These are phyloP conservation scores for Linurgus olivaceus DNA, from an alignment of 2,797 vertebrate genomes.

Conservation along the genomic window DNA sequence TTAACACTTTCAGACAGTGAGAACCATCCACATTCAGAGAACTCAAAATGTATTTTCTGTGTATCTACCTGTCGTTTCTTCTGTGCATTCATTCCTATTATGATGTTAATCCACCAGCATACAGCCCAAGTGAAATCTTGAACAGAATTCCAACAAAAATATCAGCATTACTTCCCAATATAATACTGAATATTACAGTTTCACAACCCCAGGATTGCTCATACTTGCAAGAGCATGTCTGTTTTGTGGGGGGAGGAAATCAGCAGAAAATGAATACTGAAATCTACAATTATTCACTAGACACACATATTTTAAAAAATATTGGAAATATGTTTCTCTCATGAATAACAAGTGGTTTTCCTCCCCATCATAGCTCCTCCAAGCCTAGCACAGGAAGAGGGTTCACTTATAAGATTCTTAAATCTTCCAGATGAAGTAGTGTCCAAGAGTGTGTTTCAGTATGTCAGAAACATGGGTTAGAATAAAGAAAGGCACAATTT, in stretches of 20 bases:
- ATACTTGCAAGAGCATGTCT: background rate
- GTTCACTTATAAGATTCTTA: background rate
- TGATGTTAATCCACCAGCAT: background rate
- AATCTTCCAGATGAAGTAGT: background rate
- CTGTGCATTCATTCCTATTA: background rate
- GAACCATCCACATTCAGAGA: background rate
- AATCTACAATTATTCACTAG: background rate
- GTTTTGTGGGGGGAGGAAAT: fast-evolving
- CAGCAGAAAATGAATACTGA: background rate
- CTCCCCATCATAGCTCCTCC: background rate
- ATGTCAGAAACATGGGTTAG: background rate
- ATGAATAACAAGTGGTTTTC: background rate
- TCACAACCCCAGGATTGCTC: background rate
- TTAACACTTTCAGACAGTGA: background rate
- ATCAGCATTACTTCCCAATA: background rate
- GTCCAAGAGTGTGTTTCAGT: background rate
- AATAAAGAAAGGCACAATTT: background rate
- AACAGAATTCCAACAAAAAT: background rate
- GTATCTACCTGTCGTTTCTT: background rate
- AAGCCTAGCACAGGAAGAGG: background rate
- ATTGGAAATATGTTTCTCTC: background rate
- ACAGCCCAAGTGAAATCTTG: background rate
- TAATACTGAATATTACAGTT: background rate
- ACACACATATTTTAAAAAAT: background rate
- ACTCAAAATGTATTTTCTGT: background rate